Evolutionary conservation across 1,140 invertebrate species (phyloP).

Genomic region (Colletes latitarsis): DNA sequence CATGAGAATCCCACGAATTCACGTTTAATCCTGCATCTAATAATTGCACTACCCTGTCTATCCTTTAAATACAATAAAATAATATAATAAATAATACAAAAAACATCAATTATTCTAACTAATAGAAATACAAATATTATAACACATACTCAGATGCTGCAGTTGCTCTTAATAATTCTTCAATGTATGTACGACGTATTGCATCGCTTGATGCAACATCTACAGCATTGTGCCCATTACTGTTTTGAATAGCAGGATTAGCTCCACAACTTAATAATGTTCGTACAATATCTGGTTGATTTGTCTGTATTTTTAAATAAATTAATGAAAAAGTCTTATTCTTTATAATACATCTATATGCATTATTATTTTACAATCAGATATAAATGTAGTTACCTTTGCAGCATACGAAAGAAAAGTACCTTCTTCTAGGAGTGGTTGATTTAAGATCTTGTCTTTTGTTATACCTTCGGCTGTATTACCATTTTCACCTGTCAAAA

Average conservation of each 20-base stretch:
- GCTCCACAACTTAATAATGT: conserved; percentile 83
- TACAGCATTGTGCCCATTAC: conserved; percentile 82
- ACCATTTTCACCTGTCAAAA: conserved; percentile 70
- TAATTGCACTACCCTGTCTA: conserved; percentile 79
- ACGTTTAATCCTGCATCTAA: conserved; percentile 83
- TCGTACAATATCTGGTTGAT: conserved; percentile 83
- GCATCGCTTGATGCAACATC: conserved; percentile 81
- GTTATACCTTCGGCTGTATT: conserved; percentile 73
- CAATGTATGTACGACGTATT: conserved; percentile 83
- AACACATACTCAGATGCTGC: conserved; percentile 84
- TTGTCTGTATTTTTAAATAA: conserved; percentile 75
- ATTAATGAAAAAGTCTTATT: not conserved
- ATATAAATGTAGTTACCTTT: conserved; percentile 77
- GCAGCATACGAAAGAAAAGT: conserved; percentile 84
- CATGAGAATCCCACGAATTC: conserved; percentile 83
- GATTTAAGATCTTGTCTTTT: conserved; percentile 82
- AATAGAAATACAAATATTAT: conserved; percentile 22
- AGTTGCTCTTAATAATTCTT: conserved; percentile 84
- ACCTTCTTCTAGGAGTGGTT: conserved; percentile 82
- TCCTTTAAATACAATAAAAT: conserved; percentile 66
- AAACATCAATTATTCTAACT: conserved; percentile 64
- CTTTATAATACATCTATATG: not conserved
- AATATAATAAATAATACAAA: not conserved
- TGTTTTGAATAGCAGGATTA: conserved; percentile 83
- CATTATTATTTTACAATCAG: not conserved